These are phyloP conservation scores for Serranus cabrilla DNA, from an alignment of 2,797 vertebrate genomes.

Conservation along the genomic window DNA sequence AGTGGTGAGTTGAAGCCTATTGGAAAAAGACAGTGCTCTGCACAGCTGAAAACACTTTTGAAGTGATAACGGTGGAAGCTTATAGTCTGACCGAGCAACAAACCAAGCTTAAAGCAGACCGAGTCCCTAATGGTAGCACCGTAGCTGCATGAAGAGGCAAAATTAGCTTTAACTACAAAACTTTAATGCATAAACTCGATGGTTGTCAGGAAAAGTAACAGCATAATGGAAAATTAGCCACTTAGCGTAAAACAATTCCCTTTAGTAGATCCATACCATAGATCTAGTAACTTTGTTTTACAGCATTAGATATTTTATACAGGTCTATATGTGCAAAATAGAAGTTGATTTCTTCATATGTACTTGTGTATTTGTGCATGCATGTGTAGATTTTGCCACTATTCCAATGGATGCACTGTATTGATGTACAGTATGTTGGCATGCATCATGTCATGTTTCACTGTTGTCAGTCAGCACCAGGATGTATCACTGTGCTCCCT, in stretches of 20 bases:
- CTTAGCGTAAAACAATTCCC: background rate
- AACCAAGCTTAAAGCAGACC: background rate
- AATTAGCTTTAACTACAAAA: background rate
- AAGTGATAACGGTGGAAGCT: conserved; percentile 42
- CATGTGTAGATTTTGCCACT: background rate
- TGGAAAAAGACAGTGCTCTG: conserved; percentile 2
- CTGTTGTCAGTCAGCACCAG: conserved; percentile 1
- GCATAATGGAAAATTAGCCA: background rate
- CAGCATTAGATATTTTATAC: background rate
- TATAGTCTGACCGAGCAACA: background rate
- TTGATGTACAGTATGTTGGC: background rate
- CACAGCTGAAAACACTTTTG: conserved; percentile 41
- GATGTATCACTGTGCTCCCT: background rate
- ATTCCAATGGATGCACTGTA: too few relatives aligned
- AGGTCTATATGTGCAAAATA: background rate
- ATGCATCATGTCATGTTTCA: conserved; percentile 1
- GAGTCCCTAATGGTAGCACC: background rate
- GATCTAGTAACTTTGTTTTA: conserved; percentile 25
- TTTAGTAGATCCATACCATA: background rate
- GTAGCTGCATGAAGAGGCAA: background rate
- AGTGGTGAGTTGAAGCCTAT: background rate
- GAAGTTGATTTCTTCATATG: background rate
- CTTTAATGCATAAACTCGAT: background rate
- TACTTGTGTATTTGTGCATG: background rate
- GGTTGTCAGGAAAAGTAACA: background rate